Percentiles rank a stretch among this genome's conserved stretches.
Conservation (phyloP, 1,140 invertebrate genomes). For the Episyrphus balteatus region DNA sequence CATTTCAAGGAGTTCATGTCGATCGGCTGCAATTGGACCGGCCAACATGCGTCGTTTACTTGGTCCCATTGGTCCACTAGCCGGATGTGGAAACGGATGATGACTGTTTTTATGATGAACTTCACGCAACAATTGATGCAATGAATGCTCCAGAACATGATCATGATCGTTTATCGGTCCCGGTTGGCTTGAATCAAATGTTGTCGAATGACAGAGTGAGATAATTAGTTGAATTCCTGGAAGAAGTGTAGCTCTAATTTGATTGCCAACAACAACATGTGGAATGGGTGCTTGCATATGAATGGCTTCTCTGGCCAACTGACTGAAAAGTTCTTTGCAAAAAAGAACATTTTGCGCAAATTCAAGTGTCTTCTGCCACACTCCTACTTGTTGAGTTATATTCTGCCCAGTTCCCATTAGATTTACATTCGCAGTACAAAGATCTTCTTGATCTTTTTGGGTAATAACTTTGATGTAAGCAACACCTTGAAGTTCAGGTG, state of each 20-base stretch:
- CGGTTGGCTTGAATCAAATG: conserved; percentile 51
- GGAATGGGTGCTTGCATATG: conserved; percentile 85
- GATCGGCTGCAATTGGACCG: conserved; percentile 78
- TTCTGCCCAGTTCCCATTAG: conserved; percentile 51
- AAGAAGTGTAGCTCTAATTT: conserved; percentile 90
- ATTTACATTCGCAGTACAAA: conserved; percentile 67
- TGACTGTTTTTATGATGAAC: conserved; percentile 87
- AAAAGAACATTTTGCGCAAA: conserved; percentile 94
- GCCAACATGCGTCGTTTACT: conserved; percentile 80
- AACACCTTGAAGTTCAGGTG: conserved; percentile 86
- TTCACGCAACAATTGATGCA: conserved; percentile 86
- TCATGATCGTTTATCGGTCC: conserved; percentile 72
- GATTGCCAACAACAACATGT: conserved; percentile 93
- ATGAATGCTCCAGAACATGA: conserved; percentile 89
- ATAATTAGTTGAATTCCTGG: conserved; percentile 84
- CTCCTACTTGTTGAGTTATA: conserved; percentile 53
- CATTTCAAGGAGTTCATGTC: conserved; percentile 78
- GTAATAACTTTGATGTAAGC: conserved; percentile 92
- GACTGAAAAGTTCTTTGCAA: conserved; percentile 93
- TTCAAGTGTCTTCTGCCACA: conserved; percentile 91
- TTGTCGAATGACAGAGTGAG: conserved; percentile 63
- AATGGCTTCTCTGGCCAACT: conserved; percentile 88
- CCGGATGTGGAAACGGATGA: conserved; percentile 88
- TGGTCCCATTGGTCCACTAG: conserved; percentile 80
- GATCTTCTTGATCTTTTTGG: conserved; percentile 80